Evolutionary conservation across 1,140 invertebrate genomes (phyloP).

Genomic region (Brachystomella parvula): DNA sequence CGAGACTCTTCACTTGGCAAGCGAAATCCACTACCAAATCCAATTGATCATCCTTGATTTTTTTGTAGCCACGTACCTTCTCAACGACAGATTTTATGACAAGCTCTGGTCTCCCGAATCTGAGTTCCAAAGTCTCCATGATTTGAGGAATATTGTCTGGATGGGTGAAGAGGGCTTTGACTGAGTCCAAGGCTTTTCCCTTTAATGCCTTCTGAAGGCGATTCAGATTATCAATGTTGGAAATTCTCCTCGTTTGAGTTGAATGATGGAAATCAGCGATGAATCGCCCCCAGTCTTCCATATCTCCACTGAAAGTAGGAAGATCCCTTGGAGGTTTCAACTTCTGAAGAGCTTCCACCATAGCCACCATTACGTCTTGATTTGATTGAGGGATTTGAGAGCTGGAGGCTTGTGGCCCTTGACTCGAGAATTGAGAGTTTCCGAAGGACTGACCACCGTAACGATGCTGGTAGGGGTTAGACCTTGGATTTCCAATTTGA

Average conservation of each 20-base stretch:
- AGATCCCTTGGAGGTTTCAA: too few species aligned
- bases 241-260: background rate
- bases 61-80: background rate
- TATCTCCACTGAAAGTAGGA: background rate
- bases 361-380: too few species aligned
- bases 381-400: too few species aligned
- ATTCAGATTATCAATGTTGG: background rate
- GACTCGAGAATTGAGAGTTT: too few species aligned
- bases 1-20: background rate
- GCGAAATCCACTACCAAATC: background rate
- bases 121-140: background rate
- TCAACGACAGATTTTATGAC: conserved; percentile 7
- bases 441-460: too few species aligned
- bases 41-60: background rate
- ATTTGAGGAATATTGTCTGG: background rate
- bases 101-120: conserved; percentile 2
- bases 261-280: background rate
- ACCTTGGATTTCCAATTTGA: too few species aligned
- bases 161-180: background rate
- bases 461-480: too few species aligned
- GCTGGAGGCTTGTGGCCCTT: too few species aligned
- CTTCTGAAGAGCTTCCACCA: too few species aligned
- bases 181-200: background rate
- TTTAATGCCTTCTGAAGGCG: background rate
- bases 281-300: background rate